Base-by-base conservation (phyloP, 2,888 invertebrate genomes). In the Psylliodes chrysocephalus region DNA sequence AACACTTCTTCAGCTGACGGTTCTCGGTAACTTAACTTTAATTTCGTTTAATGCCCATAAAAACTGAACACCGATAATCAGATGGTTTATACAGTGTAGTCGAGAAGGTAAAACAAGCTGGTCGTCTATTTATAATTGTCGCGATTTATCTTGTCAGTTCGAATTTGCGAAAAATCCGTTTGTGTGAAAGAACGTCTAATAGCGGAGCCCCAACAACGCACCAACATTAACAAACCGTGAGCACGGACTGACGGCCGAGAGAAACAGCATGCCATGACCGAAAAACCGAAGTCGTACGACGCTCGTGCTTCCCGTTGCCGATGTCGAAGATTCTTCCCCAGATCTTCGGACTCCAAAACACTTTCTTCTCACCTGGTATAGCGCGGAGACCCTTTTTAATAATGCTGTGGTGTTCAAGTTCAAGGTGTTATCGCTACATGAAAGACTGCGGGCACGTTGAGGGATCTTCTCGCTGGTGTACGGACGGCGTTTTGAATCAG, bases 181-280 rank as follows among this genome's bases (percentile, higher is more conserved):
- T 70, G 66, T 63, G 44, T 69, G 68, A 69, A 70, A 69, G 60
- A 54, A 66, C 56, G 54, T 28, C 15, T 7, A 47, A 53, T 44
- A 44, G 22, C 65, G 62, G 62, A 62, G 62, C 60, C 49, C 44
- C 18, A 59, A 25, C 47, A 25, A 46, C 22, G 51, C 38, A 67
- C 68, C 60, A 56, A 53, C 65, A 30, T 54, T 54, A 22, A 47
- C 69, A 40, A 71, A 72, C 73, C 69, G 72, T 74, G 70, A 73
- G 69, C 74, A 71, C 71, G 73, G 75, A 79, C 79, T 79, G 79
- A 75, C 76, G 73, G 75, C 61, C 73, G 61, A 68, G 67, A 73
- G 72, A 75, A 55, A 71, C 75, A 73, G 77, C 77, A 75, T 76
- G 77, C 76, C 77, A 76, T 74, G 74, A 74, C 74, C 70, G 77